Percentiles rank a stretch among this genome's conserved stretches.
These are phyloP conservation scores for Chrysomela aeneicollis DNA, from an alignment of 2,888 invertebrate genomes.

Conservation along the genomic window DNA sequence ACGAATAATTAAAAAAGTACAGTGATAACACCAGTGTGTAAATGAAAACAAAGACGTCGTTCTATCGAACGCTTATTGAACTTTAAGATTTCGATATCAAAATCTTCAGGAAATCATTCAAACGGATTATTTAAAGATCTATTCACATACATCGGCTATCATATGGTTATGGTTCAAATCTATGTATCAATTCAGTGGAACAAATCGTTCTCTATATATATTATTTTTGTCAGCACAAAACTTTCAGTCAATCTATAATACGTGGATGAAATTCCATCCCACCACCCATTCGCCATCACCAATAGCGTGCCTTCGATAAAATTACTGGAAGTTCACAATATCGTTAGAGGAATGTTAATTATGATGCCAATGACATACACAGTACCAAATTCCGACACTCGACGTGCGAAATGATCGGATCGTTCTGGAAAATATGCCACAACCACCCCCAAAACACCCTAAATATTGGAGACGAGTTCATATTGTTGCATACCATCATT, in stretches of 20 bases:
- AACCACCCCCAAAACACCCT: slow-evolving; percentile 50
- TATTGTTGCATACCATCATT: slow-evolving; percentile 57
- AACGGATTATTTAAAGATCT: too few relatives aligned
- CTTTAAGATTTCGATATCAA: too few relatives aligned
- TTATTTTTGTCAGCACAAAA: neutral
- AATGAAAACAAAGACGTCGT: too few relatives aligned
- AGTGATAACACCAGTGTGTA: too few relatives aligned
- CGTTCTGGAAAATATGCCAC: slow-evolving; percentile 47
- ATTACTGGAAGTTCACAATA: slow-evolving; percentile 52
- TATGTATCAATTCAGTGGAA: too few relatives aligned
- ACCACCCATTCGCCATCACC: slow-evolving; percentile 6
- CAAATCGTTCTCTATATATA: too few relatives aligned
- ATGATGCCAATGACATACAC: slow-evolving; percentile 57
- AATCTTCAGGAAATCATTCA: too few relatives aligned
- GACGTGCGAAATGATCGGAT: slow-evolving; percentile 52
- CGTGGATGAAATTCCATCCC: neutral
- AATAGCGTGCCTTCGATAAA: slow-evolving; percentile 37
- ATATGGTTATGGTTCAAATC: too few relatives aligned
- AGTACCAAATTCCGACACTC: slow-evolving; percentile 56
- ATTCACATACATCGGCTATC: too few relatives aligned
- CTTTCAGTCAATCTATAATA: neutral
- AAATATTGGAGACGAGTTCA: slow-evolving; percentile 56
- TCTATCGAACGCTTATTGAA: too few relatives aligned
- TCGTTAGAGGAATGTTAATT: slow-evolving; percentile 59
- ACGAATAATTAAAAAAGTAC: too few relatives aligned